These are phyloP conservation scores for Pachyuromys duprasi DNA, from an alignment of 2,797 vertebrate genomes.

Conservation along the genomic window DNA sequence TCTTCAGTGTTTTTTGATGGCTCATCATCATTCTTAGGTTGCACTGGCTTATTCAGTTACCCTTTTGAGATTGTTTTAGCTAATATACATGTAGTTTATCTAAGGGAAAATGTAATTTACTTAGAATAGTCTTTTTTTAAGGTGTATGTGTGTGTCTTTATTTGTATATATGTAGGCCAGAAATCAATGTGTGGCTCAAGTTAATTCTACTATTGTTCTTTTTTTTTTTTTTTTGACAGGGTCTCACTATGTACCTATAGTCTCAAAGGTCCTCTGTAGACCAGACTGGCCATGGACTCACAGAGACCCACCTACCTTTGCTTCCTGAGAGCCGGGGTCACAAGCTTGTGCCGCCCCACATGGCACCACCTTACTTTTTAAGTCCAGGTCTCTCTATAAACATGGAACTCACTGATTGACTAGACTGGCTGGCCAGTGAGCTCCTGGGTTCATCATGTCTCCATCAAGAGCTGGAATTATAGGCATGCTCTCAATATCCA, in stretches of 20 bases:
- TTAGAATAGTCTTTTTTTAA: background rate
- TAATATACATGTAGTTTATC: background rate
- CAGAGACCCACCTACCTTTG: background rate
- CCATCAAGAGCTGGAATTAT: background rate
- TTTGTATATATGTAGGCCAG: background rate
- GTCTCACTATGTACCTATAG: background rate
- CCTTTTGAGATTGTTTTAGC: background rate
- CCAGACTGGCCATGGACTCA: background rate
- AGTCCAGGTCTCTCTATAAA: background rate
- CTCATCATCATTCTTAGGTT: background rate
- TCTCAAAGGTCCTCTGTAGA: background rate
- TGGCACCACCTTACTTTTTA: background rate
- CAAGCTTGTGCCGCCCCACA: background rate
- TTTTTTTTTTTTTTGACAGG: background rate
- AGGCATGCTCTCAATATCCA: background rate
- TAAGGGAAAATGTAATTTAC: conserved; percentile 27
- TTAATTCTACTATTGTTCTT: background rate
- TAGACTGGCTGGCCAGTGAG: background rate
- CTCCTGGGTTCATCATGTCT: background rate
- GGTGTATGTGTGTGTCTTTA: background rate
- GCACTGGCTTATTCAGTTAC: conserved; percentile 12
- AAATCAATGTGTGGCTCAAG: background rate
- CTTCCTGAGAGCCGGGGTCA: background rate
- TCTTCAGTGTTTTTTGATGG: background rate
- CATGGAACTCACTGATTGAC: background rate